Base-by-base conservation (phyloP, 2,888 invertebrate genomes). In the Drosophila kuntzei region DNA sequence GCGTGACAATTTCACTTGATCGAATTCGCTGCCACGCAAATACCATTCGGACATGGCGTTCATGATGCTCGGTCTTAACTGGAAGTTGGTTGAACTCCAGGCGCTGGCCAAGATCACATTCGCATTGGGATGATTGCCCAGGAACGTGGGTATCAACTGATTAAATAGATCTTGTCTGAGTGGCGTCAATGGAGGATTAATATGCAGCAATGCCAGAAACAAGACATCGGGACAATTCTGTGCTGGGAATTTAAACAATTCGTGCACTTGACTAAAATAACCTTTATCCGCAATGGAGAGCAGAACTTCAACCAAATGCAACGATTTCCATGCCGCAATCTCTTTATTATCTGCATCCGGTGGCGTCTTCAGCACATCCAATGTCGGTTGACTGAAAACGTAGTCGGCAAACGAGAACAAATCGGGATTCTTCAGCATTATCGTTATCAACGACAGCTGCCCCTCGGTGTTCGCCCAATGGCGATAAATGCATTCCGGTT, bases 21-120 rank as follows among this genome's bases (percentile, higher is more conserved):
- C 99, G 89, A 97, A 96, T 89, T 99, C 98, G 14, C 80, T 76
- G 27, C 95, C 98, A 74, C 96, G 94, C 78, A 96, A 94, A 92
- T 99, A 99, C 98, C 98, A 99, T 76, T 99, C 98, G 0, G 98
- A 97, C 98, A 99, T 99, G 1, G 98, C 95, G 88, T 98, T 97
- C 96, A 98, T 98, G 69, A 99, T 96, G 64, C 97, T 95, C 2
- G 96, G 95, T 77, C 96, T 96, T 55, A 97, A 94, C 57, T 94
- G 94, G 16, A 93, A 94, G 79, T 95, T 95, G 88, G 95, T 96
- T 55, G 95, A 95, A 91, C 98, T 97, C 99, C 99, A 99, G 3
- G 98, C 98, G 90, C 98, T 97, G 92, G 99, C 98, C 59, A 99
- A 93, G 72, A 99, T 97, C n/a, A 97, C 97, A 25, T 96, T 98